Evolutionary conservation across 2,113 vertebrate species (phyloP), one percentile per base, ranked within the genome.

Genomic region (Hypomesus transpacificus): DNA sequence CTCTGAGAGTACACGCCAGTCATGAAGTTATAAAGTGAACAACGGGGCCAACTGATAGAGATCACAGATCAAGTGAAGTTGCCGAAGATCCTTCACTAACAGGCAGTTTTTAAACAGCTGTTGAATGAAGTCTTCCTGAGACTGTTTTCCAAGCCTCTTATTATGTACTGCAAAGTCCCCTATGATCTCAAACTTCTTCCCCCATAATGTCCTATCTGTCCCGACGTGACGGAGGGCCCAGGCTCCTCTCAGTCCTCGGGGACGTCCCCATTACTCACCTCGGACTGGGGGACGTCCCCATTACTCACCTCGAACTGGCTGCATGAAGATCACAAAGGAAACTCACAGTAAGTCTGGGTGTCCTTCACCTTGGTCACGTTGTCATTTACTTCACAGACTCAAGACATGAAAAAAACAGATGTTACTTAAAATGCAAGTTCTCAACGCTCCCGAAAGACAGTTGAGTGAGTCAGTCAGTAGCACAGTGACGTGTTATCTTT

Each of bases 291-390:
- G 81, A 89, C 78, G 80, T 83, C 83, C 82, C 75, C 75, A 87
- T 88, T 82, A 81, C 77, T 89, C 86, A 87, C 66, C 75, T 70
- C 74, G 61, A 78, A 73, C 82, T 74, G 81, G 77, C 82, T 78
- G 72, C 79, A 78, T 80, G 79, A 58, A 80, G 85, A 81, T 86
- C 87, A 83, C 80, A 87, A 87, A 76, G 79, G 83, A 0, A 54
- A 58, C 73, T 66, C 78, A 75, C 66, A 69, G 84, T 82, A 85
- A 87, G 86, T 84, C 80, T 87, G 80, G 75, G 74, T 77, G 84
- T 84, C 88, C 85, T 87, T 90, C 83, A 90, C 83, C 85, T 86
- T 83, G 76, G 71, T 79, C 85, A 82, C 73, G 78, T 76, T 83
- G 77, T 84, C 81, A 83, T 87, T 85, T 85, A 87, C 80, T 80